Conservation (phyloP, 2,888 invertebrate species). For the Philereme transversata region DNA sequence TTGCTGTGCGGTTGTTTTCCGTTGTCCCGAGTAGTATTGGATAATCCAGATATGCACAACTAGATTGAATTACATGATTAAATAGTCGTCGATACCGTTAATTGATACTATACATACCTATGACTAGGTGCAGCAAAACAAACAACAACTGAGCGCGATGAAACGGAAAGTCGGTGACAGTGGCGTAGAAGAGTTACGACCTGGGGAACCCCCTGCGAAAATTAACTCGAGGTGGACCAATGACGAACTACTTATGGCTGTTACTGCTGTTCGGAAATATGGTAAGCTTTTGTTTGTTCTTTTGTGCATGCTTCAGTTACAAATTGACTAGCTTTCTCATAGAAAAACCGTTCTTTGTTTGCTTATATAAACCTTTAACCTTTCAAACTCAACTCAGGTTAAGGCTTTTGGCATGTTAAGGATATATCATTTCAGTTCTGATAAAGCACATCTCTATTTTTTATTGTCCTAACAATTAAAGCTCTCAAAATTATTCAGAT, state of each 20-base stretch:
- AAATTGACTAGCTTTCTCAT: too few relatives aligned
- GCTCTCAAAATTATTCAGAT: too few relatives aligned
- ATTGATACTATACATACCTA: constrained; percentile 14
- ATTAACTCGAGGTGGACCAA: constrained; percentile 96
- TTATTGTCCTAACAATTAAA: too few relatives aligned
- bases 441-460: too few relatives aligned
- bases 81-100: neutral
- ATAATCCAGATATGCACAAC: constrained; percentile 79
- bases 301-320: too few relatives aligned
- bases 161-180: constrained; percentile 88
- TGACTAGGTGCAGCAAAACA: constrained; percentile 95
- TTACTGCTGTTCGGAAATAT: constrained; percentile 93
- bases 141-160: constrained; percentile 94
- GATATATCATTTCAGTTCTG: too few relatives aligned
- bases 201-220: constrained; percentile 86
- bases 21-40: constrained; percentile 64
- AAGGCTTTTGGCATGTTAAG: too few relatives aligned
- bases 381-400: too few relatives aligned
- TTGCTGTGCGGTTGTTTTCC: constrained; percentile 50
- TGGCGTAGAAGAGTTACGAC: constrained; percentile 86
- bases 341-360: too few relatives aligned
- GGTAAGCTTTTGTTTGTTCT: constrained; percentile 79
- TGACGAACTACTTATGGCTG: constrained; percentile 95
- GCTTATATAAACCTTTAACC: too few relatives aligned
- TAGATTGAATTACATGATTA: constrained; percentile 8